phyloP scores from a whole-genome alignment of 1,140 invertebrate genomes.

The Meloidogyne exigua region DNA sequence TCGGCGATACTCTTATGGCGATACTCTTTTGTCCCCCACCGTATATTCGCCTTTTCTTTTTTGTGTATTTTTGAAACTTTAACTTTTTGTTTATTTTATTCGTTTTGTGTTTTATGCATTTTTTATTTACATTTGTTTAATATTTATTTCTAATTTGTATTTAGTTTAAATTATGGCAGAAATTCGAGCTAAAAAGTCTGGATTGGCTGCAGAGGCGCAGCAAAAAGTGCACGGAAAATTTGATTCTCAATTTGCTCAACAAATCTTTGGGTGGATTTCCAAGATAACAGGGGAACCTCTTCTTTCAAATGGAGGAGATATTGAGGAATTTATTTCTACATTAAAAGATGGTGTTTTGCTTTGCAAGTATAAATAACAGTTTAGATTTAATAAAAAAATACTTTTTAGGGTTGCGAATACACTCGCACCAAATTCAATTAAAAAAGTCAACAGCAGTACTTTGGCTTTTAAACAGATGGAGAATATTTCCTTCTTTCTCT shows the following conservation, averaged over 20 bases:
- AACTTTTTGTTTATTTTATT: too few species aligned
- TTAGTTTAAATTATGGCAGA: neutral
- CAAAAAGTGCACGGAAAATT: slow-evolving; percentile 58
- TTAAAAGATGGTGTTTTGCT: slow-evolving; percentile 55
- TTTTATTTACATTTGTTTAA: neutral
- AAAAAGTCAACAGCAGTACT: slow-evolving; percentile 55
- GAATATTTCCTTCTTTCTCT: slow-evolving; percentile 57
- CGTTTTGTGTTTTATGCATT: too few species aligned
- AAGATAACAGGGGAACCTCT: slow-evolving; percentile 36
- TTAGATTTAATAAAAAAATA: neutral
- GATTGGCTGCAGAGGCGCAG: slow-evolving; percentile 56
- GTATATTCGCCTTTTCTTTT: too few species aligned
- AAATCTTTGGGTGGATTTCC: slow-evolving; percentile 52
- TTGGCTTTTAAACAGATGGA: slow-evolving; percentile 63
- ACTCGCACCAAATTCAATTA: slow-evolving; percentile 48
- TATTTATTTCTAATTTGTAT: neutral
- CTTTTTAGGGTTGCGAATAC: slow-evolving; percentile 52
- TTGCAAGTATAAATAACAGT: slow-evolving; percentile 40
- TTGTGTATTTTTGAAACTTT: too few species aligned
- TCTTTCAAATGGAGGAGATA: slow-evolving; percentile 32
- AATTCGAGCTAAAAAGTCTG: slow-evolving; percentile 52
- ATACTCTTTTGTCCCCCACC: too few species aligned
- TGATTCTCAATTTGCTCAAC: slow-evolving; percentile 44
- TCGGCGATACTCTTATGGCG: too few species aligned
- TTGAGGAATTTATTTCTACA: slow-evolving; percentile 46